phyloP scores from a whole-genome alignment of 2,797 vertebrate genomes.

The Gouania willdenowi region DNA sequence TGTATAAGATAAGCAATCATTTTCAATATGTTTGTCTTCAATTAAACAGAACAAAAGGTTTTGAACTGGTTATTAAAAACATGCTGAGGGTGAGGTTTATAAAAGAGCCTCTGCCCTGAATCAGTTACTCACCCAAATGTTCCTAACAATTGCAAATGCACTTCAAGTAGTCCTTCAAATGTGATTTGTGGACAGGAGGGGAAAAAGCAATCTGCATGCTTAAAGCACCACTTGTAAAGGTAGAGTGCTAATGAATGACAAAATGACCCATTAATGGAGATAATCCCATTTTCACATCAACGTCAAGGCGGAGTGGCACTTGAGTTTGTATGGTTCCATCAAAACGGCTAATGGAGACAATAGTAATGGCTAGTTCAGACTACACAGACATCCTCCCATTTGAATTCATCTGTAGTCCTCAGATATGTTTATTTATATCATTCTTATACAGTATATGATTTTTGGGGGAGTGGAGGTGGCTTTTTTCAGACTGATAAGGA shows the following conservation, averaged over 20 bases:
- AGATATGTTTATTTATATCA: no score
- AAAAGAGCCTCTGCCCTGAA: conserved; percentile 38
- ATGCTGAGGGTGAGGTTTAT: conserved; percentile 30
- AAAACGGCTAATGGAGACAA: conserved; percentile 57
- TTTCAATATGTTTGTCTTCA: no score
- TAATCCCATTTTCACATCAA: conserved; percentile 55
- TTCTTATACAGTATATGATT: no score
- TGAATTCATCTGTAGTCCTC: conserved; percentile 18
- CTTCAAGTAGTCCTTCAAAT: conserved; percentile 58
- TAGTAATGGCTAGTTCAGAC: conserved; percentile 53
- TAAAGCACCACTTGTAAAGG: conserved; percentile 47
- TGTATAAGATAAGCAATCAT: no score
- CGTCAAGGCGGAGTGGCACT: conserved; percentile 52
- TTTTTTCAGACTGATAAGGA: no score
- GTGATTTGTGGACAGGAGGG: conserved; percentile 37
- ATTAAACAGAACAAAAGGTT: no score
- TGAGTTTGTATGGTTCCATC: conserved; percentile 39
- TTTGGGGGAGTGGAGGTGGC: no score
- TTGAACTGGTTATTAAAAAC: conserved; percentile 20
- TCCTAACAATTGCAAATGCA: conserved; percentile 29
- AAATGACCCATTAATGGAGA: conserved; percentile 65
- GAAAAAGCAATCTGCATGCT: conserved; percentile 61
- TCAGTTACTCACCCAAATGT: conserved; percentile 29
- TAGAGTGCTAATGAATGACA: conserved; percentile 66
- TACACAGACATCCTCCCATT: conserved; percentile 37